phyloP scores from a whole-genome alignment of 2,113 vertebrate genomes.

The Nansenia antarctica region DNA sequence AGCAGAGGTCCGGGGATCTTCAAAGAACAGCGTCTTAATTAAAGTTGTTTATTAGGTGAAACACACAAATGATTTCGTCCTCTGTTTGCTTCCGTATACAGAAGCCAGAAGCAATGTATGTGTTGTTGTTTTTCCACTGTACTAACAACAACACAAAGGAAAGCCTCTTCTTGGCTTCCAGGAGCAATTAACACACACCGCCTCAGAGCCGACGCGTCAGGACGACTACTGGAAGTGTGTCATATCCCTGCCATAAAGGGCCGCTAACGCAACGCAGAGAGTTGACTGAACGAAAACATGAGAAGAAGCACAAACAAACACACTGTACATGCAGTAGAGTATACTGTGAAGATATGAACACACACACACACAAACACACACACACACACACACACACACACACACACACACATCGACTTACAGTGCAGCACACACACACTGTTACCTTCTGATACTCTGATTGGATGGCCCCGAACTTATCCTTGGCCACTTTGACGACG shows the following conservation, averaged over 20 bases:
- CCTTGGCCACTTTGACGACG: constrained; percentile 81
- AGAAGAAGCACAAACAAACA: constrained; percentile 14
- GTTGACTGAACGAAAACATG: neutral
- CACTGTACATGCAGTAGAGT: neutral
- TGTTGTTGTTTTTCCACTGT: constrained; percentile 16
- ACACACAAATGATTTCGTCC: constrained; percentile 23
- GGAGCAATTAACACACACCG: constrained; percentile 31
- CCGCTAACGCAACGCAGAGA: constrained; percentile 17
- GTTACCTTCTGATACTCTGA: constrained; percentile 90
- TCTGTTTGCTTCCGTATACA: constrained; percentile 21
- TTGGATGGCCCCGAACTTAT: constrained; percentile 79
- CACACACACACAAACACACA: too few relatives aligned
- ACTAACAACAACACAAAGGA: constrained; percentile 18
- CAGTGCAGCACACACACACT: neutral
- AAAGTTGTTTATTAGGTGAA: constrained; percentile 15
- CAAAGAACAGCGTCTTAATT: constrained; percentile 25
- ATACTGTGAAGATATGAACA: neutral
- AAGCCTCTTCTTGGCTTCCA: constrained; percentile 16
- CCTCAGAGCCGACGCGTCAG: constrained; percentile 5
- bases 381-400: constrained; percentile 16
- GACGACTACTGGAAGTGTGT: neutral
- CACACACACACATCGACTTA: constrained; percentile 6
- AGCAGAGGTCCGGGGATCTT: constrained; percentile 3
- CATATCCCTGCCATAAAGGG: neutral
- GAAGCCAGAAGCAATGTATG: constrained; percentile 44